Conservation (phyloP, 2,113 vertebrate species). For the Toxotes jaculatrix region DNA sequence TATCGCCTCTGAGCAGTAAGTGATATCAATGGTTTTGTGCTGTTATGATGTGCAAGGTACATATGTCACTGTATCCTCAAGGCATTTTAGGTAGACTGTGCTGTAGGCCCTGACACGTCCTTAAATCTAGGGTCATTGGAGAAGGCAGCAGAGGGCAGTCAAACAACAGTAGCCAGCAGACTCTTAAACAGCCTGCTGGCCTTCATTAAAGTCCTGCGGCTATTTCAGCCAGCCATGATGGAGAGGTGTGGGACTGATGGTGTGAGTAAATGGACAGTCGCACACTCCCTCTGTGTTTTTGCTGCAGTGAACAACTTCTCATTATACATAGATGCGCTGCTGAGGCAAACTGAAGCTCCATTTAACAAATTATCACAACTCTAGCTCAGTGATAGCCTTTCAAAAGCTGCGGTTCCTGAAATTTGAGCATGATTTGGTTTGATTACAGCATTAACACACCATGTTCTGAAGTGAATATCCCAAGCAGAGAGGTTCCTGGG, state of each 20-base stretch:
- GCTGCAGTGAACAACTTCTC: constrained; percentile 9
- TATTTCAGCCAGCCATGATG: constrained; percentile 52
- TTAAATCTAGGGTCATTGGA: constrained; percentile 31
- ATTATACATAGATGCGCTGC: constrained; percentile 20
- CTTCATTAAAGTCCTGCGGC: constrained; percentile 64
- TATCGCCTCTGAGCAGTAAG: constrained; percentile 54
- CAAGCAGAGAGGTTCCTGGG: constrained; percentile 15
- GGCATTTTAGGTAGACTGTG: constrained; percentile 26
- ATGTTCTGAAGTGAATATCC: constrained; percentile 11
- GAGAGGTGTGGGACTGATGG: constrained; percentile 37
- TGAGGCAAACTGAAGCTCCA: constrained; percentile 10
- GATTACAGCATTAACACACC: constrained; percentile 27
- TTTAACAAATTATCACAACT: constrained; percentile 39
- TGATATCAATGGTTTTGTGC: constrained; percentile 63
- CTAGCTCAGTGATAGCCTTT: background rate
- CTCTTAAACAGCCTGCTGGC: constrained; percentile 58
- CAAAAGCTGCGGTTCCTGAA: background rate
- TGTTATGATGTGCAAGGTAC: constrained; percentile 43
- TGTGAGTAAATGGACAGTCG: constrained; percentile 36
- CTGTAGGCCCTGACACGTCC: constrained; percentile 16
- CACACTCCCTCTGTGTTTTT: constrained; percentile 5
- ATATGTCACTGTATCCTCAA: constrained; percentile 50
- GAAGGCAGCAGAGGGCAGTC: constrained; percentile 30
- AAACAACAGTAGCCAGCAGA: constrained; percentile 25
- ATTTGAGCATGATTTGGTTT: constrained; percentile 44